A percentile compares a stretch with the other conserved stretches of the same genome.
Evolutionary conservation across 1,140 invertebrate genomes (phyloP).

Genomic region (Anastatus disparis): DNA sequence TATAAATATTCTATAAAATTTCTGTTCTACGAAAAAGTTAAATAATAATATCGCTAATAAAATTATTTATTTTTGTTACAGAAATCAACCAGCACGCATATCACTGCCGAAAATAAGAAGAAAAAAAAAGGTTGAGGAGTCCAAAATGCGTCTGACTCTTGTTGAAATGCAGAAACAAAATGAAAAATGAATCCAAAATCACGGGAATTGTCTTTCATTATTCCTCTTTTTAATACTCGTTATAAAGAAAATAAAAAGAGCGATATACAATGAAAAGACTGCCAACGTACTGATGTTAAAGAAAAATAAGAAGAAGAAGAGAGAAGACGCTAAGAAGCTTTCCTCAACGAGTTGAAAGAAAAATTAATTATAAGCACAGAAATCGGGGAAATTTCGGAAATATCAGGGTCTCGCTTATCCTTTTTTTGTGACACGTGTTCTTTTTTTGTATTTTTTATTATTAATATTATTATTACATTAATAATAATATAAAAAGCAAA

Average conservation of each 20-base stretch:
- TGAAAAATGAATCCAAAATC: too few relatives aligned
- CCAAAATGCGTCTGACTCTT: not conserved
- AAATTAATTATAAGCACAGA: not conserved
- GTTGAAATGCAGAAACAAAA: too few relatives aligned
- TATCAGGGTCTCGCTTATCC: too few relatives aligned
- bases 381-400: too few relatives aligned
- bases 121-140: constrained; percentile 27
- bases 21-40: too few relatives aligned
- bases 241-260: not conserved
- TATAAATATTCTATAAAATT: too few relatives aligned
- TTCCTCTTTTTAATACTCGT: constrained; percentile 18
- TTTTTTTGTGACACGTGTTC: constrained; percentile 21
- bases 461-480: constrained; percentile 42
- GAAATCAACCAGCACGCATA: constrained; percentile 54
- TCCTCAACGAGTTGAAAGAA: not conserved
- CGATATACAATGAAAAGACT: not conserved
- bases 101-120: constrained; percentile 50
- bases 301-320: not conserved
- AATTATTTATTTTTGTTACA: constrained; percentile 49
- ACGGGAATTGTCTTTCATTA: constrained; percentile 3
- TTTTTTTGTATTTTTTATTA: constrained; percentile 18
- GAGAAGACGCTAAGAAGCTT: not conserved
- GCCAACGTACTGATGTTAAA: not conserved
- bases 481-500: constrained; percentile 37
- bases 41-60: too few relatives aligned